Evolutionary conservation across 2,113 vertebrate genomes (phyloP), one percentile per base, ranked within the genome.

Genomic region (Rhinolophus ferrumequinum): DNA sequence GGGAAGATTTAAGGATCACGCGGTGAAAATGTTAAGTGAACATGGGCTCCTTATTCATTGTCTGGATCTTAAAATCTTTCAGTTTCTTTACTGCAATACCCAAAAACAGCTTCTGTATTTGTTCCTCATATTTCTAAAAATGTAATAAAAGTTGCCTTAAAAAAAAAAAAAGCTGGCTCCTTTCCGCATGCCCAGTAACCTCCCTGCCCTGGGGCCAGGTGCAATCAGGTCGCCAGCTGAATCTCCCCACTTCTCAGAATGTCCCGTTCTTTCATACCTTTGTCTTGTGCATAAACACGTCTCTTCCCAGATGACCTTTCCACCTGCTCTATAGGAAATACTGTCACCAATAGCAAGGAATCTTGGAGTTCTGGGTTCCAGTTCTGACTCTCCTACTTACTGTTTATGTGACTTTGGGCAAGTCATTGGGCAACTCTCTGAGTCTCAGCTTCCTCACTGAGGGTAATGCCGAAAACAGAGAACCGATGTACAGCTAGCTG

Each of bases 1-100:
- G 33, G 26, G 83, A 88, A 86, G 90, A 90, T 66, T 96, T 95
- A 93, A 95, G 90, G 93, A 97, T 91, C 96, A 87, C 97, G 88
- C 60, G 60, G 77, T 93, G 30, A 91, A 96, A 94, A 95, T 70
- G 62, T 64, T 92, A 97, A 96, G 79, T 94, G 96, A 96, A 95
- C 62, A 67, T 1, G 26, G 54, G n/a, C n/a, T 95, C n/a, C 56
- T 96, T 94, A 73, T 60, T 96, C 90, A 83, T 5, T 47, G 54
- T 93, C 90, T 88, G 88, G 54, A 60, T 94, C n/a, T 85, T 72
- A 62, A 93, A 84, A 38, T 47, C 54, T 77, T 90, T 88, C 60
- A 79, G 72, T 28, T 88, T 96, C 15, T 24, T 88, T 70, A 80
- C 33, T 79, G 28, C 22, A 91, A 7, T 75, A 70, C 38, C 28